Evolutionary conservation across 2,888 invertebrate genomes (phyloP), one percentile per base, ranked within the genome.

Genomic region (Choristoneura rosaceana): DNA sequence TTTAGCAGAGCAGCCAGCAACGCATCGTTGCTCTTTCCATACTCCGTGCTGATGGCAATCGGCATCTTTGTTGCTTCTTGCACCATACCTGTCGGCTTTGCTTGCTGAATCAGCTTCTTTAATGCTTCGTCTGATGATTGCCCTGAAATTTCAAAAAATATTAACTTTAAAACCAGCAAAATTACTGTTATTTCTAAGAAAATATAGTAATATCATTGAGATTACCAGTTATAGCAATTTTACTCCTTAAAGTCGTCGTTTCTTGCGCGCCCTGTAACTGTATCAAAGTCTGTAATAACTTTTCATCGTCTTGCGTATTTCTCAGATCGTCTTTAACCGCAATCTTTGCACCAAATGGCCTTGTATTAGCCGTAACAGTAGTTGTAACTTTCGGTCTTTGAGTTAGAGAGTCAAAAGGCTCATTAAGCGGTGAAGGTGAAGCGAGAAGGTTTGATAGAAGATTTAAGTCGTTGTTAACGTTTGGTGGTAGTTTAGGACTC

Each of bases 1-100:
- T 96, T 96, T 64, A 97, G 89, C 69, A 96, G 87, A 3, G 96
- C 96, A 0, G 96, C 96, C 38, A 97, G 91, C 75, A 97, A 89
- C 0, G 96, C 96, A 75, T 96, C 96, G 79, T 96, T 95, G 74
- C 95, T 95, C 79, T 95, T 95, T 14, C 96, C 96, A 71, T 94
- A 95, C 79, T 94, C 94, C 9, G 94, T 94, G 81, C 94, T 94
- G 74, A 94, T 78, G 14, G 91, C 89, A 34, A 92, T 81, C 69
- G 94, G 92, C 74, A 91, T 82, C 78, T 88, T 90, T 4, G 94
- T 94, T 17, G 91, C 91, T 77, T 90, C 89, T 4, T 91, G 90
- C 55, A 90, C 84, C 91, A 93, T 94, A 58, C 88, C 87, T 0
- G 86, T 77, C 9, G 88, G 81, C 75, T 90, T 87, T 12, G 86